Base-by-base conservation (phyloP, 2,888 invertebrate species). In the Bedellia somnulentella region DNA sequence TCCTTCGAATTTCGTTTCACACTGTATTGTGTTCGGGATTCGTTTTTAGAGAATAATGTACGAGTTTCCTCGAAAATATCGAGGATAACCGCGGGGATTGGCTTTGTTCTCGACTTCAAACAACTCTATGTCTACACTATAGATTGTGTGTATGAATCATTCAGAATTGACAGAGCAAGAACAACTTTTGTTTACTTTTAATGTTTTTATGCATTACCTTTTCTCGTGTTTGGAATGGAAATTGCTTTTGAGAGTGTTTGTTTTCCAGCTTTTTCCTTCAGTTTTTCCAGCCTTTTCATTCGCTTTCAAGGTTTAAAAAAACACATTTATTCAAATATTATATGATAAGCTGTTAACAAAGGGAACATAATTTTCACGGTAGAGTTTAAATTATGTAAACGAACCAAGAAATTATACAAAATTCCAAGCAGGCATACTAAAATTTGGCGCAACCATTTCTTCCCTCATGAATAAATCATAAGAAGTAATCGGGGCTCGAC, bases 1-100 rank as follows among this genome's bases (percentile, higher is more conserved):
- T 73, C 67, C 62, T 68, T 68, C 66, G 73, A 67, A 73, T 67
- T 75, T 67, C 71, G 71, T 66, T 73, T 73, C 70, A 64, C 73
- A 75, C 73, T 70, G 73, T 73, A 73, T 73, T 75, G 73, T 70
- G 57, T 68, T 56, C 54, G 53, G 55, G 60, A 64, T 71, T 61
- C 66, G 63, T 62, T 71, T 70, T 71, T 70, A 70, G 68, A 57
- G 70, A 71, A 73, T 73, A 73, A 70, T 67, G 71, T 63, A 61
- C 59, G 66, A 66, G 51, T 68, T 61, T 49, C 57, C 43, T 48
- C 49, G 67, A 58, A 63, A 70, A 73, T 73, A 71, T 71, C 64
- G 54, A 56, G 66, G 66, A 71, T 73, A 73, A 73, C 71, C 60
- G 64, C 57, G 57, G 58, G 70, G 68, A 62, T 71, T 68, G 68